Percentiles rank a stretch among this genome's conserved stretches.
Conservation (phyloP, 2,113 vertebrate species). For the Oryzias curvinotus region DNA sequence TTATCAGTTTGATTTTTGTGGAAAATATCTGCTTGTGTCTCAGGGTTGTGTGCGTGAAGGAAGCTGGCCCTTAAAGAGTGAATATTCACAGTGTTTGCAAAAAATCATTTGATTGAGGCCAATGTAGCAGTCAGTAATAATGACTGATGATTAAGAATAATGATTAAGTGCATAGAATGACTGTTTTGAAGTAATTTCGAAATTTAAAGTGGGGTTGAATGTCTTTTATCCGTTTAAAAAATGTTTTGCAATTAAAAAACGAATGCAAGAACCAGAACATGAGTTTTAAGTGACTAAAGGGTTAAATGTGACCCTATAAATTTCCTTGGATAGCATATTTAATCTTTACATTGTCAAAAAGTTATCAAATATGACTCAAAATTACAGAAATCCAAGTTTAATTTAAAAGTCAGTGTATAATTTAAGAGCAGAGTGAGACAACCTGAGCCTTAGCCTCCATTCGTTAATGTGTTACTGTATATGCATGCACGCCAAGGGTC, state of each 20-base stretch:
- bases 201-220: too few species aligned
- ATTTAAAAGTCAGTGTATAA: not conserved
- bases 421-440: slow-evolving; percentile 17
- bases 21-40: slow-evolving; percentile 7
- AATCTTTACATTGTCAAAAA: not conserved
- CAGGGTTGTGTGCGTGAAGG: slow-evolving; percentile 2
- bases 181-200: too few species aligned
- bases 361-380: not conserved
- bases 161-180: too few species aligned
- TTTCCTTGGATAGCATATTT: not conserved
- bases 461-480: slow-evolving; percentile 52
- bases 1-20: slow-evolving; percentile 56
- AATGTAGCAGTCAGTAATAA: not conserved
- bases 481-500: slow-evolving; percentile 47
- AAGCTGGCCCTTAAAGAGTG: not conserved
- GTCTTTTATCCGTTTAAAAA: too few species aligned
- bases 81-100: slow-evolving; percentile 5
- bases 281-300: too few species aligned
- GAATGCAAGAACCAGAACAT: too few species aligned
- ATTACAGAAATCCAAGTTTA: not conserved
- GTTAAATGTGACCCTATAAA: too few species aligned
- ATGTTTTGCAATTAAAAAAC: too few species aligned
- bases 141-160: too few species aligned
- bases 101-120: slow-evolving; percentile 26
- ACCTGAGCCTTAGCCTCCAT: slow-evolving; percentile 18